These are phyloP conservation scores for Toxotes lorentzi DNA, from an alignment of 2,797 vertebrate species.

Conservation along the genomic window DNA sequence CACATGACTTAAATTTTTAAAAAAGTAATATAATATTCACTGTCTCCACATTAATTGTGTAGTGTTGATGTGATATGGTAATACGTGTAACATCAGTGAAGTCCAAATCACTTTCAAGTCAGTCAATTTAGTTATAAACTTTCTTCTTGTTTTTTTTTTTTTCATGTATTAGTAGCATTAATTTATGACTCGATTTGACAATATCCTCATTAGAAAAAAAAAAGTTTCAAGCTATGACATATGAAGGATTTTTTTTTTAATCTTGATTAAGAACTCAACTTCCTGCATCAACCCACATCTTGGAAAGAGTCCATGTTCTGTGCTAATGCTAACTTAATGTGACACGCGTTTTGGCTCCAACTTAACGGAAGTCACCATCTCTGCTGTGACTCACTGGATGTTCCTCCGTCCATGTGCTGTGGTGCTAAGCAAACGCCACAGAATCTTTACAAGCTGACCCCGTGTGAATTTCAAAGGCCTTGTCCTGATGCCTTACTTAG, in stretches of 20 bases:
- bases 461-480: constrained; percentile 28
- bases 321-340: constrained; percentile 1
- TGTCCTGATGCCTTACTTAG: constrained; percentile 30
- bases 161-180: not conserved
- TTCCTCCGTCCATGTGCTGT: constrained; percentile 33
- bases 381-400: constrained; percentile 53
- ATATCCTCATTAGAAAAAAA: not conserved
- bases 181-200: not conserved
- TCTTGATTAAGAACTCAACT: constrained; percentile 10
- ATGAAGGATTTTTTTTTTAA: not conserved
- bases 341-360: constrained; percentile 24
- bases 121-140: not conserved
- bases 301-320: not conserved
- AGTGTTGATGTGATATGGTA: not conserved
- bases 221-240: not conserved
- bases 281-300: constrained; percentile 11
- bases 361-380: constrained; percentile 22
- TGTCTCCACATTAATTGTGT: not conserved
- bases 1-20: not conserved
- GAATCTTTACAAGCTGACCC: constrained; percentile 34
- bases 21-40: not conserved
- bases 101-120: not conserved
- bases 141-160: not conserved
- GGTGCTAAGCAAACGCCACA: constrained; percentile 40
- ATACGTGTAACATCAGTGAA: not conserved